Evolutionary conservation across 2,113 vertebrate species (phyloP).

Genomic region (Boleophthalmus pectinirostris): DNA sequence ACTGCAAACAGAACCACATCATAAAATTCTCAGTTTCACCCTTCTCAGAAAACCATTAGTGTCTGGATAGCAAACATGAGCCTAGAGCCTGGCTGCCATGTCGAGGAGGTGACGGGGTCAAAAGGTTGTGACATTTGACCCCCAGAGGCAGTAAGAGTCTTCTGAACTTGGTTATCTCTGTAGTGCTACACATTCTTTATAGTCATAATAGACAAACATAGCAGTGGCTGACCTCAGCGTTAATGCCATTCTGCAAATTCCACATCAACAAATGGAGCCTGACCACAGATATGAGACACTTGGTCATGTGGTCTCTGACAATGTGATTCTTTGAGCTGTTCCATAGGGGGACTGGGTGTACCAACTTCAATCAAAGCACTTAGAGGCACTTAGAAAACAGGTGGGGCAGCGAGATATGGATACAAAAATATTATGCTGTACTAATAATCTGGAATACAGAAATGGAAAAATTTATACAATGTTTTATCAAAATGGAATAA

Average conservation of each 20-base stretch:
- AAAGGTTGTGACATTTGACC: conserved; percentile 35
- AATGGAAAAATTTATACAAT: too few species aligned
- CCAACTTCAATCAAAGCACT: not conserved
- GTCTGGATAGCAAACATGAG: conserved; percentile 5
- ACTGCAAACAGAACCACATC: conserved; percentile 3
- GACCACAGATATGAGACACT: not conserved
- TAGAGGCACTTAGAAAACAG: not conserved
- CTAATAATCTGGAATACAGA: too few species aligned
- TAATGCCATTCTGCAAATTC: conserved; percentile 45
- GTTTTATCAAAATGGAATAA: too few species aligned
- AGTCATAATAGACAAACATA: conserved; percentile 35
- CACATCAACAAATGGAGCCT: conserved; percentile 39
- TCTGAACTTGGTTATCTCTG: conserved; percentile 23
- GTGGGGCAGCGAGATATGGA: too few species aligned
- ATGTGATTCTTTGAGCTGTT: not conserved
- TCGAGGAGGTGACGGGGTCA: not conserved
- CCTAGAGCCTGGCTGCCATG: conserved; percentile 2
- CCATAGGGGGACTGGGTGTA: not conserved
- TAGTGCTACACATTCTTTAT: conserved; percentile 30
- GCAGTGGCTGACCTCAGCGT: conserved; percentile 34
- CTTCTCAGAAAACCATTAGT: conserved; percentile 16
- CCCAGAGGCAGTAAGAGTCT: conserved; percentile 1
- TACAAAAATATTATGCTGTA: too few species aligned
- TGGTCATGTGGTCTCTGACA: not conserved
- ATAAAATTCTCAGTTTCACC: not conserved